Conservation (phyloP, 2,113 vertebrate genomes). For the Corythaeola cristata region DNA sequence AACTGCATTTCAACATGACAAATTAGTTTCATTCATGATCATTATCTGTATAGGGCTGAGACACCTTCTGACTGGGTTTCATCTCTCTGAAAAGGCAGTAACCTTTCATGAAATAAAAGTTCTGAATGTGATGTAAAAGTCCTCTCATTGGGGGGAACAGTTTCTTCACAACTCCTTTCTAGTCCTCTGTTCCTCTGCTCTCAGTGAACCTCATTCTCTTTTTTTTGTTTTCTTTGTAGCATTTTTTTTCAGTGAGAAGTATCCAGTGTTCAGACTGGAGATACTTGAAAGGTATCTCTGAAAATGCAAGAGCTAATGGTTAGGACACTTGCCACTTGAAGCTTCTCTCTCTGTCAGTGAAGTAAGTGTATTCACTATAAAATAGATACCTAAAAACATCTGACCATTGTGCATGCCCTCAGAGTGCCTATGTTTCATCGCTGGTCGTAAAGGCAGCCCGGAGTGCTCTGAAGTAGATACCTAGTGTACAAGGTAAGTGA, state of each 20-base stretch:
- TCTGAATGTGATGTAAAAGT: not conserved
- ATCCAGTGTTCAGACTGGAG: not conserved
- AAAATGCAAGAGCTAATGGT: not conserved
- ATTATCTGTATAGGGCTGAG: not conserved
- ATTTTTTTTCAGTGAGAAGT: not conserved
- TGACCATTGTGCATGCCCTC: not conserved
- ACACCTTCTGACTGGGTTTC: not conserved
- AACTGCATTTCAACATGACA: slow-evolving; percentile 27
- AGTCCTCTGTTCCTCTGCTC: not conserved
- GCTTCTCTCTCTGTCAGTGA: not conserved
- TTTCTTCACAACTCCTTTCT: not conserved
- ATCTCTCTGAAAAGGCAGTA: slow-evolving; percentile 22
- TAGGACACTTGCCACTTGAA: not conserved
- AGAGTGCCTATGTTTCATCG: not conserved
- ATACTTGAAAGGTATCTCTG: not conserved
- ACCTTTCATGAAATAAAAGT: not conserved
- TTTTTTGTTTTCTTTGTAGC: not conserved
- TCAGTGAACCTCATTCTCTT: not conserved
- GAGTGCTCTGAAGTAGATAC: not conserved
- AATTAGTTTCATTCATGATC: not conserved
- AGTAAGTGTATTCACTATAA: not conserved
- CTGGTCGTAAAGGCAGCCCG: not conserved
- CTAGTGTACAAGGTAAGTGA: not conserved
- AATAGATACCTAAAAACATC: not conserved
- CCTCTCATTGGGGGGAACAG: not conserved